Conservation (phyloP, 2,888 invertebrate genomes). For the Lithophane semibrunnea region DNA sequence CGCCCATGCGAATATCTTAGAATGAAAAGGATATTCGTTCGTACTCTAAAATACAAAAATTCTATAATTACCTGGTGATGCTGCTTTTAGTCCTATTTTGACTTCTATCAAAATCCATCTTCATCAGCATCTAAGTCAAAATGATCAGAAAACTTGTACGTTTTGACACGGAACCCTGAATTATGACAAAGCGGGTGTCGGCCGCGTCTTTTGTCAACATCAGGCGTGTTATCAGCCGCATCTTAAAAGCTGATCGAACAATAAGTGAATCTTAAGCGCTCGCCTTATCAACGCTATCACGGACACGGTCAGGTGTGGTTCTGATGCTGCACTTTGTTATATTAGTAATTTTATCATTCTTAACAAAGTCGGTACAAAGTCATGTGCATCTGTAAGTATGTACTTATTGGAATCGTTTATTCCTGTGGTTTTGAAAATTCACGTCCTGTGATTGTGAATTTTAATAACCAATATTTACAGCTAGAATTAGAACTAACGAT, state of each 20-base stretch:
- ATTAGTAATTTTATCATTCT: background rate
- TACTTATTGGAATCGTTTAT: background rate
- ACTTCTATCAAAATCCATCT: constrained; percentile 2
- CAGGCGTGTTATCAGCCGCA: constrained; percentile 81
- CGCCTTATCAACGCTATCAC: constrained; percentile 83
- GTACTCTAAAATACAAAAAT: background rate
- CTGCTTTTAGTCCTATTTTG: background rate
- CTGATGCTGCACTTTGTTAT: constrained; percentile 32
- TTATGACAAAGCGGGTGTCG: constrained; percentile 81
- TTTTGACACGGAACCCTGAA: constrained; percentile 74
- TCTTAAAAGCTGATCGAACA: constrained; percentile 88
- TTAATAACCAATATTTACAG: background rate
- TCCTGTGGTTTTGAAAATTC: background rate
- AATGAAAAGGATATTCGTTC: background rate
- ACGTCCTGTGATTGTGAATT: background rate
- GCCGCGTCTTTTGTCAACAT: constrained; percentile 88
- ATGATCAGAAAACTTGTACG: background rate
- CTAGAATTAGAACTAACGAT: background rate
- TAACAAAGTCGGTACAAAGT: too few relatives aligned
- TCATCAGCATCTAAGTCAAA: background rate
- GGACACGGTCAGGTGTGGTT: constrained; percentile 63
- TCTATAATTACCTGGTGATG: background rate
- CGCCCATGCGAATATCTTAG: background rate
- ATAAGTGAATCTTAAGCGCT: constrained; percentile 89
- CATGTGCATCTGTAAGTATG: background rate